phyloP scores from a whole-genome alignment of 2,113 vertebrate species.

The Anhinga rufa region DNA sequence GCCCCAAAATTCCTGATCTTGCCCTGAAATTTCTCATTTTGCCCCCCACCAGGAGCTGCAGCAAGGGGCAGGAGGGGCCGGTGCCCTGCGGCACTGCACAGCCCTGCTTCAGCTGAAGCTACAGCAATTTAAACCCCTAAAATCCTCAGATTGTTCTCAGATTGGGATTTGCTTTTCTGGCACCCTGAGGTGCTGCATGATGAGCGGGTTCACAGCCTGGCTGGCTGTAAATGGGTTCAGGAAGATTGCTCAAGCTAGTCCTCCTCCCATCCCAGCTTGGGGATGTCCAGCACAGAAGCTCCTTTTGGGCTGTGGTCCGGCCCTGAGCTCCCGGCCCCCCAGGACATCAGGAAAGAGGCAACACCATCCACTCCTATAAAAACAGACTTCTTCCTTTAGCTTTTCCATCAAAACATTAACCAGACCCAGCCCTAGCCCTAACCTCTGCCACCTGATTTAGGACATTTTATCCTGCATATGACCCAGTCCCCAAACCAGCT shows the following conservation, averaged over 20 bases:
- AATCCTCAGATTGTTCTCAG: background rate
- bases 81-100: fast-evolving
- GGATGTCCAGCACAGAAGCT: background rate
- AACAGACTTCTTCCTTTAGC: background rate
- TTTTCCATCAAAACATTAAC: background rate
- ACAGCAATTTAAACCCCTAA: background rate
- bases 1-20: background rate
- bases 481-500: background rate
- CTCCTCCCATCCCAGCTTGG: fast-evolving
- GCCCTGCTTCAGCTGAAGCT: background rate
- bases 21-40: background rate
- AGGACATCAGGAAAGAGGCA: background rate
- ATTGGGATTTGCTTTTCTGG: too few species aligned
- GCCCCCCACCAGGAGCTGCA: background rate
- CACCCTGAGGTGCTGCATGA: fast-evolving
- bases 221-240: background rate
- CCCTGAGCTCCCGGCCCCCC: too few species aligned
- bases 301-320: background rate
- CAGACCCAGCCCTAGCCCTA: background rate
- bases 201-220: background rate
- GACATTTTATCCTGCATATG: background rate
- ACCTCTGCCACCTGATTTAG: background rate
- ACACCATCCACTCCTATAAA: background rate
- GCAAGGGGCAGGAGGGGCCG: background rate
- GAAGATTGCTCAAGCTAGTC: too few species aligned